Conservation (phyloP, 2,888 invertebrate genomes). For the Sceliomorpha sp. region DNA sequence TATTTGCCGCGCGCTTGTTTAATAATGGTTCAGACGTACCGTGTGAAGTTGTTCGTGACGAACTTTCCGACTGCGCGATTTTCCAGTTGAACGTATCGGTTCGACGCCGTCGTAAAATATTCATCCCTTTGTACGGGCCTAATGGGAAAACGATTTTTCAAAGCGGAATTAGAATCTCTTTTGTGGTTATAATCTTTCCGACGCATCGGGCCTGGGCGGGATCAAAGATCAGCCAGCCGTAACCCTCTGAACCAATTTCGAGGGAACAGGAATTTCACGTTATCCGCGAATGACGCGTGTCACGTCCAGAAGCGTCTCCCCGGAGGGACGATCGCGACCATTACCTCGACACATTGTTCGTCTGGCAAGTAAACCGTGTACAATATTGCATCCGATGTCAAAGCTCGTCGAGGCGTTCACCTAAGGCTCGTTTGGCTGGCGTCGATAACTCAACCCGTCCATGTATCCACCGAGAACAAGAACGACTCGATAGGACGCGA, state of each 20-base stretch:
- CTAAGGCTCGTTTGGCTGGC: constrained; percentile 62
- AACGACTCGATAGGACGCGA: constrained; percentile 59
- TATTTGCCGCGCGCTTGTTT: constrained; percentile 22
- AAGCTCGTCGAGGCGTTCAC: constrained; percentile 62
- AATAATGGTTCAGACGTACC: constrained; percentile 11
- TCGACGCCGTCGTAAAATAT: too few relatives aligned
- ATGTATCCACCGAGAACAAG: constrained; percentile 51
- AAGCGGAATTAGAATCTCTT: constrained; percentile 16
- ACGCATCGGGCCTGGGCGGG: constrained; percentile 20
- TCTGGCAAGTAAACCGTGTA: constrained; percentile 54
- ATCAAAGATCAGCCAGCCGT: constrained; percentile 33
- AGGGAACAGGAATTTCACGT: constrained; percentile 36
- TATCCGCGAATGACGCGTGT: constrained; percentile 54
- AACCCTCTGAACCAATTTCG: constrained; percentile 26
- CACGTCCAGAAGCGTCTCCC: constrained; percentile 58
- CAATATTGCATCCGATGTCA: constrained; percentile 72
- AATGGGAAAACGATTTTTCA: not conserved
- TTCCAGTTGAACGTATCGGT: too few relatives aligned
- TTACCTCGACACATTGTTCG: constrained; percentile 66
- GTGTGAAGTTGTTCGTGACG: constrained; percentile 22
- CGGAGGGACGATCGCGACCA: constrained; percentile 61
- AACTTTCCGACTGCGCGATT: constrained; percentile 4
- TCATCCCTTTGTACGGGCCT: too few relatives aligned
- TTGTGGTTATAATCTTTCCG: constrained; percentile 35
- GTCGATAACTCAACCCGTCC: constrained; percentile 68